Evolutionary conservation across 2,113 vertebrate species (phyloP).

Genomic region (Microtus montanus): DNA sequence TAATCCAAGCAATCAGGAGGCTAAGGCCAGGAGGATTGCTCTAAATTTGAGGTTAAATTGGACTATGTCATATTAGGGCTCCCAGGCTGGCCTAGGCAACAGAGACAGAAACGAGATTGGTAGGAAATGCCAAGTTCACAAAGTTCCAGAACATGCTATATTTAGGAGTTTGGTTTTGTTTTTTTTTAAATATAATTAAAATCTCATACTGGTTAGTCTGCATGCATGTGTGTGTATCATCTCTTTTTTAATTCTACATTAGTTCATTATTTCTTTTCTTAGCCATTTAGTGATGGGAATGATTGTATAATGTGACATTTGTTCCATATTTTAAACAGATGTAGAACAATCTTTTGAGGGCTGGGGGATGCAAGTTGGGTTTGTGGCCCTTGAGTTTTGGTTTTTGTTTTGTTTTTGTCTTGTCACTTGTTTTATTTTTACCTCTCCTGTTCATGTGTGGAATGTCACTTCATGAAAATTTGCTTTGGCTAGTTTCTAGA

Average conservation of each 20-base stretch:
- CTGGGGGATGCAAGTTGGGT: not conserved
- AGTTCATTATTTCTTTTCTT: not conserved
- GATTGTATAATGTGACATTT: not conserved
- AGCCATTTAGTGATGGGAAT: not conserved
- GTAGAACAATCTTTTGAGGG: not conserved
- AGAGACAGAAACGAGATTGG: not conserved
- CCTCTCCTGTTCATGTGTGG: not conserved
- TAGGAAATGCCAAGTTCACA: not conserved
- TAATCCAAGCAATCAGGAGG: not conserved
- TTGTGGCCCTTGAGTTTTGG: not conserved
- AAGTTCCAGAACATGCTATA: not conserved
- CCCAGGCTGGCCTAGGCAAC: not conserved
- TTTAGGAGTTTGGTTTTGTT: not conserved
- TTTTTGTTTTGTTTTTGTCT: not conserved
- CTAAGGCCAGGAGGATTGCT: not conserved
- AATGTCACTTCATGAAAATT: constrained; percentile 6
- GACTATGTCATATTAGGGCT: not conserved
- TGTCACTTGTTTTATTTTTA: not conserved
- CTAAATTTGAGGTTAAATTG: not conserved
- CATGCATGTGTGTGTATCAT: not conserved
- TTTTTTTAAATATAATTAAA: not conserved
- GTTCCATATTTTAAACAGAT: constrained; percentile 18
- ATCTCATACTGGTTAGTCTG: not conserved
- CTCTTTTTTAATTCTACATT: not conserved
- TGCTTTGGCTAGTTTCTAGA: not conserved